Evolutionary conservation across 2,888 invertebrate genomes (phyloP).

Genomic region (Drosophila fungiperda): DNA sequence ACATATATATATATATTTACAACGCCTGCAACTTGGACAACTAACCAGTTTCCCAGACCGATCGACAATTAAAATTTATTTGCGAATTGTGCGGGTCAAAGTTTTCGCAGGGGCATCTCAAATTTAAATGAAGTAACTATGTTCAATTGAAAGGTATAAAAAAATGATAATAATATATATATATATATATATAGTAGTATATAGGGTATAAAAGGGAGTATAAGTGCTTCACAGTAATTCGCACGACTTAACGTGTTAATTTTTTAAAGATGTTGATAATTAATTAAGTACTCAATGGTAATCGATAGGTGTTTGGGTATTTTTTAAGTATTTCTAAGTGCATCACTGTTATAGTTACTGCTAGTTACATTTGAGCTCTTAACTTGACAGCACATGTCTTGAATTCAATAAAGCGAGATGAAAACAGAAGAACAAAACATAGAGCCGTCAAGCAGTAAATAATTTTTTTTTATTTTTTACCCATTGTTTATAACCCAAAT

Average conservation of each 20-base stretch:
- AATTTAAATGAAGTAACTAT: neutral
- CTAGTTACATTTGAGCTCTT: neutral
- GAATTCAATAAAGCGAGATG: conserved; percentile 10
- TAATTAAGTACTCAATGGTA: neutral
- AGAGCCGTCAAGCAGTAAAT: conserved; percentile 51
- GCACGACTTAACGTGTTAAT: neutral
- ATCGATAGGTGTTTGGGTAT: neutral
- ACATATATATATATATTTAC: neutral
- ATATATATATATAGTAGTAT: neutral
- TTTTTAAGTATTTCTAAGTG: conserved; percentile 11
- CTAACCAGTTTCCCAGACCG: conserved; percentile 22
- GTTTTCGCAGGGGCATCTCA: conserved; percentile 9
- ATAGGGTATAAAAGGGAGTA: neutral
- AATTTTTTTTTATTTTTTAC: conserved; percentile 27
- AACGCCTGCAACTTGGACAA: neutral
- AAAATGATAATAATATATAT: neutral
- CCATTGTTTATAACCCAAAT: conserved; percentile 16
- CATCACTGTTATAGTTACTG: neutral
- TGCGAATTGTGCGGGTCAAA: conserved; percentile 30
- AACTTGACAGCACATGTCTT: conserved; percentile 29
- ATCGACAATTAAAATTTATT: conserved; percentile 30
- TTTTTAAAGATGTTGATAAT: neutral
- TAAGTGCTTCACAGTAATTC: neutral
- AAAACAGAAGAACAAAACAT: neutral
- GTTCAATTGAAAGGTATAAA: neutral